Evolutionary conservation across 2,113 vertebrate species (phyloP).

Genomic region (Terrapene triunguis): DNA sequence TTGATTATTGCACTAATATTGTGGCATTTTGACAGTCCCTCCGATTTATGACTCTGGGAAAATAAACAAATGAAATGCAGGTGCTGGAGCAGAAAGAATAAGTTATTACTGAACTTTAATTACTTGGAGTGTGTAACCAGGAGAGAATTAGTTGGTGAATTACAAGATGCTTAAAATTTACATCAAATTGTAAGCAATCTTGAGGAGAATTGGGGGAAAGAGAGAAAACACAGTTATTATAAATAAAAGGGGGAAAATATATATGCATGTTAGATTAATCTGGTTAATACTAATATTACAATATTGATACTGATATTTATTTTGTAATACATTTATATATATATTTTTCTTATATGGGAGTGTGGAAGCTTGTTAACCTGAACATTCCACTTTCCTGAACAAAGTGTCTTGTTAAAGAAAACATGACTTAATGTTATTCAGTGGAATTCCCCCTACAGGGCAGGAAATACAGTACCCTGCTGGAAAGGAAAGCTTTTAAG

Average conservation of each 20-base stretch:
- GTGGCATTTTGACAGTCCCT: conserved; percentile 93
- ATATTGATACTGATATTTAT: conserved; percentile 37
- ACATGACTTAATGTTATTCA: background rate
- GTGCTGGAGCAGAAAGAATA: conserved; percentile 99
- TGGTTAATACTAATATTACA: conserved; percentile 54
- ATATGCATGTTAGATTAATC: conserved; percentile 21
- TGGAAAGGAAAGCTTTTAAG: background rate
- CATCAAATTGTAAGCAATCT: conserved; percentile 80
- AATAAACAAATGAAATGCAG: conserved; percentile 99
- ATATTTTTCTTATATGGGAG: background rate
- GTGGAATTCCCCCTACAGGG: background rate
- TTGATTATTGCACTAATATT: conserved; percentile 99
- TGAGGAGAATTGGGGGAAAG: conserved; percentile 49
- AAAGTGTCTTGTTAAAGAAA: background rate
- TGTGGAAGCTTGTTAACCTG: conserved; percentile 28
- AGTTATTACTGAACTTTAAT: conserved; percentile 99
- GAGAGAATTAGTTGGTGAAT: conserved; percentile 91
- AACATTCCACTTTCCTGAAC: conserved; percentile 8
- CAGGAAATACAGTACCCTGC: background rate
- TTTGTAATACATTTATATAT: background rate
- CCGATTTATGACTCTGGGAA: conserved; percentile 98
- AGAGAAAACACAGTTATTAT: conserved; percentile 31
- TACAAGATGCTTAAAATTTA: conserved; percentile 87
- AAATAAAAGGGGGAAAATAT: conserved; percentile 40
- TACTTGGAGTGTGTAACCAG: conserved; percentile 93